phyloP scores from a whole-genome alignment of 2,113 vertebrate species.

The Hemicordylus capensis region DNA sequence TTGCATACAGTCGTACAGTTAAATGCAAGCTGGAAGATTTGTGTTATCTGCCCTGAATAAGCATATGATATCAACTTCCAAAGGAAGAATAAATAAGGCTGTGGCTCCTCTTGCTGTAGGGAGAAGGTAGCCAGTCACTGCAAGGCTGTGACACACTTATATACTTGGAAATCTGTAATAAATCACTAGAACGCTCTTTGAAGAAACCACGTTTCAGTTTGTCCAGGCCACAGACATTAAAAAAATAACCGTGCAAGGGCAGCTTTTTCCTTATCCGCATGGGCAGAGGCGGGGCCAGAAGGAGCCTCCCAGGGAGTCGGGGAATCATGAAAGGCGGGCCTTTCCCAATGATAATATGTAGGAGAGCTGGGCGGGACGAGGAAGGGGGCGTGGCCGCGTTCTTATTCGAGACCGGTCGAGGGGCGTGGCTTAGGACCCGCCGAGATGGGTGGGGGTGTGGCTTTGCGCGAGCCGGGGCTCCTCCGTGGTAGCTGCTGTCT shows the following conservation, averaged over 20 bases:
- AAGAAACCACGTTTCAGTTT: not conserved
- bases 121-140: not conserved
- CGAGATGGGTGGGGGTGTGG: slow-evolving; percentile 24
- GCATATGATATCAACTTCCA: too few species aligned
- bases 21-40: not conserved
- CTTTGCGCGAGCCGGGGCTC: not conserved
- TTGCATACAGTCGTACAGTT: not conserved
- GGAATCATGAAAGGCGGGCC: not conserved
- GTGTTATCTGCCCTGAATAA: not conserved
- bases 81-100: too few species aligned
- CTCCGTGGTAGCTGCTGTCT: not conserved
- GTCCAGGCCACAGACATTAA: not conserved
- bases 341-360: not conserved
- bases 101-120: not conserved
- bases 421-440: not conserved
- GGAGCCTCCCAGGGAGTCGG: too few species aligned
- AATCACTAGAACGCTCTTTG: not conserved
- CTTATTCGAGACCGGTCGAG: not conserved
- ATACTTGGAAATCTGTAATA: not conserved
- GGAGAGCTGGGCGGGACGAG: not conserved
- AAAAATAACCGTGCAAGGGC: not conserved
- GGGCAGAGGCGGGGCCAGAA: slow-evolving; percentile 8
- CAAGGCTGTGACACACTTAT: not conserved
- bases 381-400: not conserved
- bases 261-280: slow-evolving; percentile 12